phyloP scores from a whole-genome alignment of 2,113 vertebrate genomes.

The Hylia prasina region DNA sequence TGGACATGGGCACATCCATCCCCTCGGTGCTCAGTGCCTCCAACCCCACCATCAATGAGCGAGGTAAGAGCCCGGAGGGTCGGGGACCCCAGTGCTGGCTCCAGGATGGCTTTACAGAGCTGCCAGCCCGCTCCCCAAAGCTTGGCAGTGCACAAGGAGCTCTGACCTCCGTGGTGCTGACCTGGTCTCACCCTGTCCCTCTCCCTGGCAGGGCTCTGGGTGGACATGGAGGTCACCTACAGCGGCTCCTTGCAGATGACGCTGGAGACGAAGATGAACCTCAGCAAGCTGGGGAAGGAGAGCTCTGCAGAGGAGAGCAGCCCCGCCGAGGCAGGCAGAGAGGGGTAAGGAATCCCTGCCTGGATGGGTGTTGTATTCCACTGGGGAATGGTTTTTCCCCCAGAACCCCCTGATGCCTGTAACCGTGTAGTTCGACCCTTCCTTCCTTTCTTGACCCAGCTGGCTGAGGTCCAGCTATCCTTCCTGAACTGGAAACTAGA shows the following conservation, averaged over 20 bases:
- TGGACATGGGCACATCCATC: slow-evolving; percentile 86
- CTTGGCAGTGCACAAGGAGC: not conserved
- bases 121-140: not conserved
- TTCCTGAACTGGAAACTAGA: no score
- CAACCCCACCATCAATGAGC: slow-evolving; percentile 74
- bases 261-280: slow-evolving; percentile 87
- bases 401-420: no score
- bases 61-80: slow-evolving; percentile 60
- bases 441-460: no score
- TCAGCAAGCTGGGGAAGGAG: slow-evolving; percentile 87
- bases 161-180: not conserved
- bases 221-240: slow-evolving; percentile 84
- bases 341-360: slow-evolving; percentile 47
- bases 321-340: slow-evolving; percentile 35
- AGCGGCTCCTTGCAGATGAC: slow-evolving; percentile 86
- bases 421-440: no score
- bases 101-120: accelerated
- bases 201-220: slow-evolving; percentile 79
- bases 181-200: not conserved
- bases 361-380: no score
- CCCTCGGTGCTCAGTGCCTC: slow-evolving; percentile 77
- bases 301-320: slow-evolving; percentile 54
- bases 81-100: not conserved
- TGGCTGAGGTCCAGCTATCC: no score
- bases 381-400: no score